Conservation (phyloP, 2,888 invertebrate species). For the Meteorus cinctellus region DNA sequence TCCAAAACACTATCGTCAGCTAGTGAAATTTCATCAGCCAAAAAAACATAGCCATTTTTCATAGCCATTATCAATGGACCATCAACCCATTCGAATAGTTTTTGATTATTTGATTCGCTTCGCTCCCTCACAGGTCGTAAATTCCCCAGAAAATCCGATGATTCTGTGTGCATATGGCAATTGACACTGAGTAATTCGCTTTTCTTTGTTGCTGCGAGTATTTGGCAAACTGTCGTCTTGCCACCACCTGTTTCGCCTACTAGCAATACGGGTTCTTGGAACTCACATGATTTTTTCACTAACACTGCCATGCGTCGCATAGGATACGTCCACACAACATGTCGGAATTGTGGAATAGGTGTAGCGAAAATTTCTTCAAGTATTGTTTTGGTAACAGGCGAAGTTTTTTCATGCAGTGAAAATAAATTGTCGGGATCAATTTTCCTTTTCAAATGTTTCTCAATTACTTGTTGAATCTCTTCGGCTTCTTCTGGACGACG, state of each 20-base stretch:
- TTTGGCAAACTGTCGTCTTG: slow-evolving; percentile 96
- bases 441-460: slow-evolving; percentile 85
- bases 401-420: slow-evolving; percentile 80
- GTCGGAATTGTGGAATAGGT: slow-evolving; percentile 78
- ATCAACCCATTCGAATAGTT: slow-evolving; percentile 97
- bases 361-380: slow-evolving; percentile 80
- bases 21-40: slow-evolving; percentile 98
- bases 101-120: slow-evolving; percentile 73
- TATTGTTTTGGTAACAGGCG: slow-evolving; percentile 84
- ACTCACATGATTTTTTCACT: slow-evolving; percentile 88
- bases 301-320: slow-evolving; percentile 88
- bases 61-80: slow-evolving; percentile 95
- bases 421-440: slow-evolving; percentile 84
- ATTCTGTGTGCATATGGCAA: slow-evolving; percentile 99
- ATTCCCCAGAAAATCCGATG: slow-evolving; percentile 97
- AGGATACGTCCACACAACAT: slow-evolving; percentile 96
- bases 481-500: slow-evolving; percentile 87
- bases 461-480: slow-evolving; percentile 86
- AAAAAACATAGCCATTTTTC: slow-evolving; percentile 89
- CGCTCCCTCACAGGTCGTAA: slow-evolving; percentile 89
- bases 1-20: slow-evolving; percentile 99
- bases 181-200: slow-evolving; percentile 88
- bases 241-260: slow-evolving; percentile 99
- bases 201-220: slow-evolving; percentile 82
- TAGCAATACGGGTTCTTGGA: slow-evolving; percentile 94